A percentile compares a stretch with the other conserved stretches of the same genome.
phyloP scores from a whole-genome alignment of 2,113 vertebrate species.

The Ammodytes marinus region DNA sequence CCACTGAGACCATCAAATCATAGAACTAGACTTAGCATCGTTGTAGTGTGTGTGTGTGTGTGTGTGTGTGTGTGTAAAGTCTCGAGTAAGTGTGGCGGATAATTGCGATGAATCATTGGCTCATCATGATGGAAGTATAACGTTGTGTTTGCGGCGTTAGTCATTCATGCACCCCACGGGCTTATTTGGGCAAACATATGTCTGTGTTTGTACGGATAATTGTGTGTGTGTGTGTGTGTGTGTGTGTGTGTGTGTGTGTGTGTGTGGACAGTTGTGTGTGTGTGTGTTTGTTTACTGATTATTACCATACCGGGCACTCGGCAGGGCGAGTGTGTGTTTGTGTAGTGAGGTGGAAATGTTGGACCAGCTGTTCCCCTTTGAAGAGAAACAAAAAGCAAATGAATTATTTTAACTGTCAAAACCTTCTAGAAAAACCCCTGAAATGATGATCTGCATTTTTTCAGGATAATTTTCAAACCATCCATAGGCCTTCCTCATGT shows the following conservation, averaged over 20 bases:
- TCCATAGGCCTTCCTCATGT: neutral
- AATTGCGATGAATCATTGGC: slow-evolving; percentile 34
- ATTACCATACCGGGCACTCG: neutral
- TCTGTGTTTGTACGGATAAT: neutral
- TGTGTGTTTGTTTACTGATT: slow-evolving; percentile 37
- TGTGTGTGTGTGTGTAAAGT: slow-evolving; percentile 43
- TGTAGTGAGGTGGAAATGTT: slow-evolving; percentile 59
- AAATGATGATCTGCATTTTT: neutral
- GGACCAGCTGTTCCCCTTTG: slow-evolving; percentile 56
- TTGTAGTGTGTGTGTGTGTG: neutral
- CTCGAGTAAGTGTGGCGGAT: slow-evolving; percentile 20
- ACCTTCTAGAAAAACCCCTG: neutral
- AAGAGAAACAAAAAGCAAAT: slow-evolving; percentile 28
- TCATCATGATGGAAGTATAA: slow-evolving; percentile 22
- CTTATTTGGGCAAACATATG: slow-evolving; percentile 11
- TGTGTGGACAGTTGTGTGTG: neutral
- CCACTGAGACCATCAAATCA: neutral
- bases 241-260: slow-evolving; percentile 20
- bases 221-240: slow-evolving; percentile 16
- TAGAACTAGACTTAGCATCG: no score
- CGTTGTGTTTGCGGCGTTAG: slow-evolving; percentile 29
- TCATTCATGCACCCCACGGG: slow-evolving; percentile 24
- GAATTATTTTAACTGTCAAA: neutral
- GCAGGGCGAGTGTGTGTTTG: slow-evolving; percentile 6
- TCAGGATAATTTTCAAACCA: neutral